Evolutionary conservation across 23 tunicate genomes (phyloP), one percentile per base, ranked within the genome.

Genomic region (Aplidium turbinatum): DNA sequence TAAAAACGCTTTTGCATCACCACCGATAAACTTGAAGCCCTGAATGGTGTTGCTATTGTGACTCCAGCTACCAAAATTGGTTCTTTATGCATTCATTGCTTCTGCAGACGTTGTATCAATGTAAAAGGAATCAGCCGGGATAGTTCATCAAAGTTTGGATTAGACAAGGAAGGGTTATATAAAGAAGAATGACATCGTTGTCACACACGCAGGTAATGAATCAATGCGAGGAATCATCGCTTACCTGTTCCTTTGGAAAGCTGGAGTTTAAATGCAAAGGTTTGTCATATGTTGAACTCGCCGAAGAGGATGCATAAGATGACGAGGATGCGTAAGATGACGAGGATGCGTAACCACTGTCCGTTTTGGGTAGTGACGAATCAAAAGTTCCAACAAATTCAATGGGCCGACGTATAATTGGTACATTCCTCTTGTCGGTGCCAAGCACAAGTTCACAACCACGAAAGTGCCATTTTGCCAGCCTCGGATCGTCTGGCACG

Each of bases 401-500:
- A 13, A 70, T 28, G 4, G 76, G 58, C 16, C 46, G 21, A 7
- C 46, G 13, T 47, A 34, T 36, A 13, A 70, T 20, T 4, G 76
- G 38, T 3, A 16, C 20, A 27, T 70, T 70, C 26, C 57, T 47
- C 3, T 5, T 47, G 38, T 70, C 76, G 2, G 16, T 47, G 25
- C 76, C 76, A 16, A 70, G 47, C 3, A 70, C 76, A 9, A 70
- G 35, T 27, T 47, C 35, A 34, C 76, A 70, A 6, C 38, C 58
- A 29, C 5, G 5, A 28, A 25, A 48, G 26, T 70, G 76, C 76
- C 76, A 70, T 47, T 70, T 47, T 6, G 38, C 76, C 3, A 45
- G 1, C 19, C 22, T 25, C 2, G 76, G 76, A 47, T 47, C 76
- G 29, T 70, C 76, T 9, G 4, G 36, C 22, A 25, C 3, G 20